Percentiles rank a stretch among this genome's conserved stretches.
Conservation (phyloP, 1,140 invertebrate genomes). For the Babylonia areolata region DNA sequence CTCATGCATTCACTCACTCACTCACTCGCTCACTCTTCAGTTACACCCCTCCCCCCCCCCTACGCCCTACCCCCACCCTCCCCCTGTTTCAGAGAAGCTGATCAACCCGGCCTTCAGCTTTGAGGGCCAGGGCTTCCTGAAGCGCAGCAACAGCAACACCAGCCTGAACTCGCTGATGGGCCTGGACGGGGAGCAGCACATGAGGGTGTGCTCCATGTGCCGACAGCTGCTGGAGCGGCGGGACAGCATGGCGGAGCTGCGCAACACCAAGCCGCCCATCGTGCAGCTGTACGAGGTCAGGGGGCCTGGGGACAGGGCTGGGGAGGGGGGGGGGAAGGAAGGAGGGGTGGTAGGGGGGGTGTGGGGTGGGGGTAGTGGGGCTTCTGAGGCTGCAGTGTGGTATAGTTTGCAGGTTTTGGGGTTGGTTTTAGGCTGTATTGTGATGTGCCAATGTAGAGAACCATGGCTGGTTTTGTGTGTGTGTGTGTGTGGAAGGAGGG, state of each 20-base stretch:
- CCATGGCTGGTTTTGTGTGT: too few species aligned
- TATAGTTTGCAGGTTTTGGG: too few species aligned
- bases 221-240: slow-evolving; percentile 86
- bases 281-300: slow-evolving; percentile 86
- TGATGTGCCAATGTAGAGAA: too few species aligned
- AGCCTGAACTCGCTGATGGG: slow-evolving; percentile 73
- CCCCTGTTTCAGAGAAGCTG: slow-evolving; percentile 78
- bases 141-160: slow-evolving; percentile 70
- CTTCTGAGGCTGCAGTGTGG: too few species aligned
- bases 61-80: too few species aligned
- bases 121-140: slow-evolving; percentile 68
- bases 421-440: too few species aligned
- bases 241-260: slow-evolving; percentile 87
- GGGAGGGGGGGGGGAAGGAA: too few species aligned
- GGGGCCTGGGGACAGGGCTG: too few species aligned
- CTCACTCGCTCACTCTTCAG: slow-evolving; percentile 60
- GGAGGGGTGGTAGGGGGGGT: too few species aligned
- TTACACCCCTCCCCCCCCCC: too few species aligned
- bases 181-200: slow-evolving; percentile 80
- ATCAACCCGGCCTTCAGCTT: slow-evolving; percentile 78
- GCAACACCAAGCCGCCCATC: slow-evolving; percentile 86
- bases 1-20: slow-evolving; percentile 77
- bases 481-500: too few species aligned
- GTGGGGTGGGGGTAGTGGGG: too few species aligned
- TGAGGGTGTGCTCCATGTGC: slow-evolving; percentile 90